phyloP scores from a whole-genome alignment of 2,113 vertebrate genomes.

The Lagopus muta region DNA sequence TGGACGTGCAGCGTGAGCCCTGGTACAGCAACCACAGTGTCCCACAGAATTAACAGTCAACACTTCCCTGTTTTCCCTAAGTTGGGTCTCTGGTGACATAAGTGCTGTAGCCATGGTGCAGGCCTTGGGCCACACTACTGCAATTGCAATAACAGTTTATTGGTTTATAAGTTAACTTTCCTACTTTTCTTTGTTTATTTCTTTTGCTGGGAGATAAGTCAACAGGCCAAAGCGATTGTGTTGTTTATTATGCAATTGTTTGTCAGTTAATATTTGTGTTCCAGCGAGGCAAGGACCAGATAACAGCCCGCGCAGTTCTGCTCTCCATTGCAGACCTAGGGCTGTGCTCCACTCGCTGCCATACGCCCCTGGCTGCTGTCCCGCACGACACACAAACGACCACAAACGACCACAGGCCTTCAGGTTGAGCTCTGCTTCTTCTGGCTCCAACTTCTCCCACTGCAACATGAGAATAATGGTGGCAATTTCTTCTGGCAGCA shows the following conservation, averaged over 20 bases:
- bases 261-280: slow-evolving; percentile 58
- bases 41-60: not conserved
- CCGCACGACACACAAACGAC: not conserved
- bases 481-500: slow-evolving; percentile 48
- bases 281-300: slow-evolving; percentile 34
- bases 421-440: not conserved
- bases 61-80: not conserved
- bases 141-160: not conserved
- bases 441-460: not conserved
- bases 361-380: not conserved
- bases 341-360: not conserved
- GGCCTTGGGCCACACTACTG: rapidly evolving
- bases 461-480: not conserved
- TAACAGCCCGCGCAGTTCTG: not conserved
- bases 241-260: slow-evolving; percentile 18
- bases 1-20: not conserved
- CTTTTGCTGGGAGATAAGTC: not conserved
- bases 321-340: not conserved
- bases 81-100: not conserved
- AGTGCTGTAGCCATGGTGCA: not conserved
- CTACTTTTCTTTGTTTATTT: slow-evolving; percentile 12
- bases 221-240: not conserved
- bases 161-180: not conserved
- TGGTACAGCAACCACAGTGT: rapidly evolving
- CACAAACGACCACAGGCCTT: rapidly evolving